A percentile compares a stretch with the other conserved stretches of the same genome.
These are phyloP conservation scores for Gallinago media DNA, from an alignment of 2,113 vertebrate species.

Conservation along the genomic window DNA sequence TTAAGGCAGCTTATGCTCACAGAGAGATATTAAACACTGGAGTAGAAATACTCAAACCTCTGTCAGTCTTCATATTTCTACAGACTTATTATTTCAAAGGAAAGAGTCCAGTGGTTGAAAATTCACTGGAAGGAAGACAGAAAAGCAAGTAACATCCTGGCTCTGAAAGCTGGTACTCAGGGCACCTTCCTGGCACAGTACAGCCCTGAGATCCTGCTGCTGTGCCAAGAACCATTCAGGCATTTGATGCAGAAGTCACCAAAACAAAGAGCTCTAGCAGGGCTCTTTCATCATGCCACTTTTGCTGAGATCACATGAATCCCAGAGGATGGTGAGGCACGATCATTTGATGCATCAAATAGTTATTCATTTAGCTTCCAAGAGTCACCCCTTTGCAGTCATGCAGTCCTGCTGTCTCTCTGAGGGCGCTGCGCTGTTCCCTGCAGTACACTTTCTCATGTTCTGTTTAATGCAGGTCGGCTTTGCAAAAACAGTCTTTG, in stretches of 20 bases:
- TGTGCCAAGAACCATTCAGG: background rate
- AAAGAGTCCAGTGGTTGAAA: background rate
- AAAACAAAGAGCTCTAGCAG: background rate
- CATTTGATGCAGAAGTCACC: background rate
- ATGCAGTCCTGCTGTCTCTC: background rate
- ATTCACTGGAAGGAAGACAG: background rate
- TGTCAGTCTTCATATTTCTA: background rate
- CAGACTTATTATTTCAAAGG: background rate
- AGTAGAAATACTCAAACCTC: background rate
- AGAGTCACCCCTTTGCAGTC: background rate
- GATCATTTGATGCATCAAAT: background rate
- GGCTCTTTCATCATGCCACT: background rate
- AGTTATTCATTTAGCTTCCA: background rate
- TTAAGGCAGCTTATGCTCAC: background rate
- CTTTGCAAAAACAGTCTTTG: background rate
- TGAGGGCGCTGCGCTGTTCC: background rate
- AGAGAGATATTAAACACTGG: accelerated
- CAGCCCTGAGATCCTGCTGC: background rate
- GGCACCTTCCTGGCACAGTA: background rate
- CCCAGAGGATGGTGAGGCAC: background rate
- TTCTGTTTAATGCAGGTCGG: background rate
- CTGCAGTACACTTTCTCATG: background rate
- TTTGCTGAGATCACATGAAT: background rate
- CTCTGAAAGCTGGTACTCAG: background rate
- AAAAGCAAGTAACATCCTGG: background rate